Conservation (phyloP, 2,113 vertebrate species). For the Shinisaurus crocodilurus region DNA sequence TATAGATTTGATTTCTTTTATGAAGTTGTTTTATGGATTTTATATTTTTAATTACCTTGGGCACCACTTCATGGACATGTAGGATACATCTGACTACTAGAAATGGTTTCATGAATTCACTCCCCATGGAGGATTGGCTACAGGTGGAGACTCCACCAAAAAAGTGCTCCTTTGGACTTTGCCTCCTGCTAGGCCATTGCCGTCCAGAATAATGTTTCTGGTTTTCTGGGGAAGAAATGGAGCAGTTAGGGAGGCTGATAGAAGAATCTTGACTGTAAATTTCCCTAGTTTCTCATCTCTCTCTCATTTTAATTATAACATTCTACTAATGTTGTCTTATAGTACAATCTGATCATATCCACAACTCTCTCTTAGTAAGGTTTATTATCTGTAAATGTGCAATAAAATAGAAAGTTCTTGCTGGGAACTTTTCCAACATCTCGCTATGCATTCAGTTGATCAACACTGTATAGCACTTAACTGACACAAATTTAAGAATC, state of each 20-base stretch:
- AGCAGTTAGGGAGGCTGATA: background rate
- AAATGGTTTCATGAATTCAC: background rate
- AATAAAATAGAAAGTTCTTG: background rate
- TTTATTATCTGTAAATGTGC: rapidly evolving
- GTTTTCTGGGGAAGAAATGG: background rate
- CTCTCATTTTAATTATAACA: background rate
- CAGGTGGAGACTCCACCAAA: background rate
- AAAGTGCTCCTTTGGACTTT: background rate
- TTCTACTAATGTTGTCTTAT: background rate
- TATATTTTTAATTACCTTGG: background rate
- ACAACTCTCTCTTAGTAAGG: background rate
- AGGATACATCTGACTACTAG: background rate
- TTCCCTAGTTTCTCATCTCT: background rate
- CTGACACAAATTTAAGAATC: constrained; percentile 3
- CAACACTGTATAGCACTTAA: background rate
- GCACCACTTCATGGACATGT: background rate
- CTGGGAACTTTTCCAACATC: rapidly evolving
- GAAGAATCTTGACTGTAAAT: background rate
- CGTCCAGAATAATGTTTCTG: background rate
- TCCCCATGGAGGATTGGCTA: background rate
- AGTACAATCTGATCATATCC: background rate
- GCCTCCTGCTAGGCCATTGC: background rate
- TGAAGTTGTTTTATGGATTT: background rate
- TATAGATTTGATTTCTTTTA: background rate
- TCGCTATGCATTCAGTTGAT: background rate